Evolutionary conservation across 2,113 vertebrate species (phyloP), one percentile per base, ranked within the genome.

Genomic region (Osmerus mordax): DNA sequence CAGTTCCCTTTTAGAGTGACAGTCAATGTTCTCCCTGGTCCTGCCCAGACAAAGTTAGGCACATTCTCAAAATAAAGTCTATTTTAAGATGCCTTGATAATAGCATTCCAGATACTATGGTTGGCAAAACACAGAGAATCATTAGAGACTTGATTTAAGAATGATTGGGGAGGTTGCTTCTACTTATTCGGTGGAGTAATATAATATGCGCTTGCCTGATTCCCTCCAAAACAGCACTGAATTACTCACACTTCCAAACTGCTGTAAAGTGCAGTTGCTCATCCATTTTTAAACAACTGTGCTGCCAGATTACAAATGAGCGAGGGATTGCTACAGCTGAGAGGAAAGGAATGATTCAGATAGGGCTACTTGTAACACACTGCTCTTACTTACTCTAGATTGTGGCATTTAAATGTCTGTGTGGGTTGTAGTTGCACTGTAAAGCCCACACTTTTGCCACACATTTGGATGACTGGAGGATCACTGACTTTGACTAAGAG

Each of bases 401-500:
- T 47, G 41, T 47, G 7, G 8, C 12, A 52, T 23, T 23, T 32
- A 16, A 5, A 64, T 64, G 25, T 29, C 14, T n/a, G 62, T 64
- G 62, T 16, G 25, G 12, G 62, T 64, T 56, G 54, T 62, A 62
- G 60, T 18, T 62, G 60, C 3, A 7, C 60, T 62, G 25, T 62
- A 60, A 23, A 60, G 19, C 13, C 25, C 23, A 15, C 28, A 28
- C 28, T 15, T 65, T 32, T 65, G 16, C 19, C 9, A 23, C 16
- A 19, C 18, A 19, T 78, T 64, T 63, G 61, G 41, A 21, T 19
- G 28, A 66, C 67, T 77, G 83, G 76, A 77, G 80, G 82, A 83
- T 84, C 41, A 47, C 5, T 12, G 74, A 64, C 28, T 87, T 89
- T 84, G 79, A 84, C 72, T 78, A 84, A 80, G 87, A 85, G 81